Base-by-base conservation (phyloP, 2,797 vertebrate genomes). In the Iguana delicatissima region DNA sequence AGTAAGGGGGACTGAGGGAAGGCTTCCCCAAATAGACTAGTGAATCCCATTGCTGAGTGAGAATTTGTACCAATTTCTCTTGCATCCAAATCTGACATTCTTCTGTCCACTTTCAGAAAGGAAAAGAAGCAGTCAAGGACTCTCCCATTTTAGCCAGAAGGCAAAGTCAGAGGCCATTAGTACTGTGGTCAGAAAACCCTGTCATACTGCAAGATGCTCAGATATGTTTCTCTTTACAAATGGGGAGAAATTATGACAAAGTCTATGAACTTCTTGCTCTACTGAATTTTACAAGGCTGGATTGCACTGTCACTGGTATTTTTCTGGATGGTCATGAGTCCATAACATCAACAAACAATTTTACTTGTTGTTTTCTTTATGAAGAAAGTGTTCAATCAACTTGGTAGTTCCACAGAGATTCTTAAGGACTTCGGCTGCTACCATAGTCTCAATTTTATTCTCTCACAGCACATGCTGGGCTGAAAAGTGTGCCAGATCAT, bases 381-480 rank as follows among this genome's bases (percentile, higher is more conserved):
- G 16, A 29, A 79, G 86, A 76, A 77, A 77, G 22, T 12, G n/a
- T 64, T 80, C n/a, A 42, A 80, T 59, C 64, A 59, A n/a, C 42
- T 80, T 32, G 10, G 80, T 50, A 22, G 64, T 87, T 80, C 8
- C 38, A 38, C 35, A 72, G 38, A 57, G 2, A 72, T 87, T 64
- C 81, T 77, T 86, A 76, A 35, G 38, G 13, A 64, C 0, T 77
- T 89, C 72, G 22, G 46, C 9, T 90, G 22, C 74, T 77, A 26
- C 4, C 42, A 50, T 50, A n/a, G 62, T 80, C 90, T 55, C 0
- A 64, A 32, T 88, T 93, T 77, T 29, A 84, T 14, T 88, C 92
- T 82, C 87, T 94, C 90, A 64, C 24, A 85, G 86, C 73, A 89
- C 91, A 57, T 85, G 12, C 46, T 83, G 50, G 52, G 22, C 6